Percentiles rank a stretch among this genome's conserved stretches.
These are phyloP conservation scores for Nebria salina DNA, from an alignment of 2,888 invertebrate genomes.

Conservation along the genomic window DNA sequence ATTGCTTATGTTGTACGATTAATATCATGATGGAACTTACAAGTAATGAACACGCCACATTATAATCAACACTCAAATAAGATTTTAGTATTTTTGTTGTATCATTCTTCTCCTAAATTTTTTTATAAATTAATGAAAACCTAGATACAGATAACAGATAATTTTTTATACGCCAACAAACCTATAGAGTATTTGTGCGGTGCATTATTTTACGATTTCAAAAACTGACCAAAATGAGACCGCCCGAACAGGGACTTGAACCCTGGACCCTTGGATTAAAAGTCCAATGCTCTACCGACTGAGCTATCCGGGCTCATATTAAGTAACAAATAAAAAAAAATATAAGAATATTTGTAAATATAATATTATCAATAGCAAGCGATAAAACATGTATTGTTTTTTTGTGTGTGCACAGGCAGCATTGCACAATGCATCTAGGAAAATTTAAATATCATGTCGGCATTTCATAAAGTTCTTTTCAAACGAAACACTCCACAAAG, in stretches of 20 bases:
- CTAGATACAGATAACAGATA: not conserved
- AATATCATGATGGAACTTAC: slow-evolving; percentile 2
- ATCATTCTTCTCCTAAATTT: not conserved
- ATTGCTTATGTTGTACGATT: not conserved
- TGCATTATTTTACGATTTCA: not conserved
- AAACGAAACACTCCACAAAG: slow-evolving; percentile 43
- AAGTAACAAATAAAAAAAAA: not conserved
- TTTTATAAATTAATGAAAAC: not conserved
- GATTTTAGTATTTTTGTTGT: not conserved
- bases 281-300: slow-evolving; percentile 81
- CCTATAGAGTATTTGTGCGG: too few species aligned
- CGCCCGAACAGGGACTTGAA: slow-evolving; percentile 81
- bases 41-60: slow-evolving; percentile 3
- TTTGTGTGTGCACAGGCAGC: not conserved
- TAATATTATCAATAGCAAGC: not conserved
- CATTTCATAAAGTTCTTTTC: slow-evolving; percentile 43
- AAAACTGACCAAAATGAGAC: not conserved
- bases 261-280: slow-evolving; percentile 83
- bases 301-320: slow-evolving; percentile 73
- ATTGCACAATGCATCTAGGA: slow-evolving; percentile 19
- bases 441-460: slow-evolving; percentile 42
- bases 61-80: not conserved
- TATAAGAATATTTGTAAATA: not conserved
- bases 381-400: not conserved
- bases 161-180: too few species aligned